Percentiles rank a stretch among this genome's conserved stretches.
phyloP scores from a whole-genome alignment of 2,113 vertebrate genomes.

The Zapornia atra region DNA sequence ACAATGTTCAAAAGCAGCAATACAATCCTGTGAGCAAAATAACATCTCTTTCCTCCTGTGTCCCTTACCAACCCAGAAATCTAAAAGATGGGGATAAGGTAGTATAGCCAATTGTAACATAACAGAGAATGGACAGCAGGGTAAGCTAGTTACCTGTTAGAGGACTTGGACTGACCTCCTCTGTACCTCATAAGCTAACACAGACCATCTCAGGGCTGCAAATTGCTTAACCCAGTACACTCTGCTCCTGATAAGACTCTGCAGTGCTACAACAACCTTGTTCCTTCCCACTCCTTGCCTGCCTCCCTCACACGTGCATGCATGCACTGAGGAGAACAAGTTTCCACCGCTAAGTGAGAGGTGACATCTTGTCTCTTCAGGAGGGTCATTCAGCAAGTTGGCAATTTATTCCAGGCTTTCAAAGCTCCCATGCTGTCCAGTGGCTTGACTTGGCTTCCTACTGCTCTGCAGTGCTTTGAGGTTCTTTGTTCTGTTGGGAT shows the following conservation, averaged over 20 bases:
- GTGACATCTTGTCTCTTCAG: slow-evolving; percentile 14
- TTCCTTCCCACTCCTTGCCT: neutral
- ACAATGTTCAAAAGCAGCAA: neutral
- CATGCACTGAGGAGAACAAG: neutral
- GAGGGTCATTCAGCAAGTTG: neutral
- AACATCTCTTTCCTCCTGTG: neutral
- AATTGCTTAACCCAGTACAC: neutral
- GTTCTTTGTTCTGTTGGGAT: slow-evolving; percentile 12
- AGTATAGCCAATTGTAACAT: neutral
- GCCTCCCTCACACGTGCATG: neutral
- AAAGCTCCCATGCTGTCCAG: neutral
- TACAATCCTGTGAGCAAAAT: neutral
- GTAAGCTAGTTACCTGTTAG: neutral
- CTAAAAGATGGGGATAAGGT: neutral
- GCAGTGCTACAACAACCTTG: neutral
- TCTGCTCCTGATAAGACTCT: neutral
- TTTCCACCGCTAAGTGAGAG: slow-evolving; percentile 19
- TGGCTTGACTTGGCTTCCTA: slow-evolving; percentile 23
- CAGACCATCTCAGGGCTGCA: neutral
- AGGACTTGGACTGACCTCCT: neutral
- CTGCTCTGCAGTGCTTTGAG: neutral
- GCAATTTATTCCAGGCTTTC: slow-evolving; percentile 23
- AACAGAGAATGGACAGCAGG: neutral
- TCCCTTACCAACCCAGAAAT: neutral
- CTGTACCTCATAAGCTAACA: neutral